Evolutionary conservation across 2,797 vertebrate species (phyloP).

Genomic region (Coregonus ussuriensis): DNA sequence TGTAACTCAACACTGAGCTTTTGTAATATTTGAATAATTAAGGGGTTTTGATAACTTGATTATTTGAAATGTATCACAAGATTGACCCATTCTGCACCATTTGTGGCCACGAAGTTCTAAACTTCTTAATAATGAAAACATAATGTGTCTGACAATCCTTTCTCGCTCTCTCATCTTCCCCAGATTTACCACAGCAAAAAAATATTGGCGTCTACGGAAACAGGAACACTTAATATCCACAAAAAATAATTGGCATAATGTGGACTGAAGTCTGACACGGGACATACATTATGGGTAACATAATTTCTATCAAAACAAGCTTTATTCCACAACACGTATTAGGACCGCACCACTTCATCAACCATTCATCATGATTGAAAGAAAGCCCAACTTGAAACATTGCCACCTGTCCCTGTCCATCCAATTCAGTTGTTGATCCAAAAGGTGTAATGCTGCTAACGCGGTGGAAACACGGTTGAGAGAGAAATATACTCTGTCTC

Average conservation of each 20-base stretch:
- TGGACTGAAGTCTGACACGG: neutral
- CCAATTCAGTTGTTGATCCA: slow-evolving; percentile 4
- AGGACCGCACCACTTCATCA: slow-evolving; percentile 6
- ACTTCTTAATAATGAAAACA: neutral
- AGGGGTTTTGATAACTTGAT: neutral
- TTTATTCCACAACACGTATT: slow-evolving; percentile 10
- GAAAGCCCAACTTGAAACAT: slow-evolving; percentile 14
- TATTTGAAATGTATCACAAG: neutral
- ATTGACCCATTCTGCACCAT: neutral
- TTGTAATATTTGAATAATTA: neutral
- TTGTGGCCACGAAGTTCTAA: neutral
- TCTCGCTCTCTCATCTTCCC: neutral
- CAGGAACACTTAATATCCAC: neutral
- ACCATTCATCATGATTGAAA: slow-evolving; percentile 9
- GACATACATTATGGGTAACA: neutral
- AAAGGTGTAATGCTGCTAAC: slow-evolving; percentile 16
- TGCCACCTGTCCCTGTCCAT: neutral
- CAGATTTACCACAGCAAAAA: neutral
- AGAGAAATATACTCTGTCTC: neutral
- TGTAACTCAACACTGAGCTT: neutral
- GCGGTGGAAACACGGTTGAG: neutral
- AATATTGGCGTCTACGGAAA: neutral
- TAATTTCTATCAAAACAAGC: neutral
- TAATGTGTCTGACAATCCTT: neutral
- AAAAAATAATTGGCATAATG: slow-evolving; percentile 12